phyloP scores from a whole-genome alignment of 2,113 vertebrate genomes.

The Coryphaenoides rupestris region DNA sequence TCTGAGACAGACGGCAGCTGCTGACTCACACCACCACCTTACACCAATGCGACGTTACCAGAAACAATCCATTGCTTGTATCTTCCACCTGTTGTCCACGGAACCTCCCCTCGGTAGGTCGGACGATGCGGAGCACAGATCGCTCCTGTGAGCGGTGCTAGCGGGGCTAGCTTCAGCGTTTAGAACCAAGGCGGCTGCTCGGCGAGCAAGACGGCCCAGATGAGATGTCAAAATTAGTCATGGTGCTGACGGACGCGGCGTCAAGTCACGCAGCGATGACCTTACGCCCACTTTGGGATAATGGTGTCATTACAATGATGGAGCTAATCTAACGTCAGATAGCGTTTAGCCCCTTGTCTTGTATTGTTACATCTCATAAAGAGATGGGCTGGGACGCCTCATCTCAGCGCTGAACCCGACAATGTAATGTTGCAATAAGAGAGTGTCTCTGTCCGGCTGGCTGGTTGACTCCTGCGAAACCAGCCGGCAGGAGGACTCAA shows the following conservation, averaged over 20 bases:
- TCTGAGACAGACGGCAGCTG: background rate
- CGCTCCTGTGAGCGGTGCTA: too few relatives aligned
- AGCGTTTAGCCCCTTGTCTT: slow-evolving; percentile 21
- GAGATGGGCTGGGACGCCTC: background rate
- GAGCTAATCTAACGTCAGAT: slow-evolving; percentile 33
- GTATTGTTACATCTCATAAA: slow-evolving; percentile 26
- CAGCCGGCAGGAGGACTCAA: too few relatives aligned
- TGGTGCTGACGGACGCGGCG: slow-evolving; percentile 13
- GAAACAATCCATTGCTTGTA: too few relatives aligned
- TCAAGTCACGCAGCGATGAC: slow-evolving; percentile 20
- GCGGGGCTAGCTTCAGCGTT: background rate
- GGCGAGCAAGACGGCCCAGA: slow-evolving; percentile 16
- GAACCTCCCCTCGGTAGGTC: too few relatives aligned
- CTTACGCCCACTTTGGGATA: slow-evolving; percentile 20
- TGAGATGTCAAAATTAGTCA: slow-evolving; percentile 33
- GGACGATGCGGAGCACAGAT: too few relatives aligned
- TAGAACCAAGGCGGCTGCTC: slow-evolving; percentile 15
- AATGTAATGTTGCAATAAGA: background rate
- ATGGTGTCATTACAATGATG: slow-evolving; percentile 20
- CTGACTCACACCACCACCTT: background rate
- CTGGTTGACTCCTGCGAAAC: slow-evolving; percentile 13
- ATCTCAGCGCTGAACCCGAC: background rate
- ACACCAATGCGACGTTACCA: slow-evolving; percentile 12
- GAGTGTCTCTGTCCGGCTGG: background rate
- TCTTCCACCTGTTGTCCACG: too few relatives aligned